Evolutionary conservation across 2,888 invertebrate genomes (phyloP).

Genomic region (Scaptomyza tumidula): DNA sequence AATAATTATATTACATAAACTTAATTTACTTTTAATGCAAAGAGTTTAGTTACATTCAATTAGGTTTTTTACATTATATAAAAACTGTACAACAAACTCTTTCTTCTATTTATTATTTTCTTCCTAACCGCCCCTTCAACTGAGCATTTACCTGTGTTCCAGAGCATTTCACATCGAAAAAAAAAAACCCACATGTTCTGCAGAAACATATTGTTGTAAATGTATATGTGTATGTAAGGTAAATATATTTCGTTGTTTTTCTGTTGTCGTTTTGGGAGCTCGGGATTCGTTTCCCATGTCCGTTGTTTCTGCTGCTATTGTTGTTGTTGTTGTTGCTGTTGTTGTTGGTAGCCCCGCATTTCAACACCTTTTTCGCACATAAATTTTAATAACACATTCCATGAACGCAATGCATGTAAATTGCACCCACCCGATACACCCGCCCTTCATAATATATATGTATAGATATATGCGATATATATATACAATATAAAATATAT

Average conservation of each 20-base stretch:
- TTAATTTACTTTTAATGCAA: background rate
- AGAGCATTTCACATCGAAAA: background rate
- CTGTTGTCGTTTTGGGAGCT: slow-evolving; percentile 25
- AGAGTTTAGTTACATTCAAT: background rate
- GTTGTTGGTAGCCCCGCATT: slow-evolving; percentile 46
- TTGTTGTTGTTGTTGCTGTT: slow-evolving; percentile 28
- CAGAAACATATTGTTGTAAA: slow-evolving; percentile 14
- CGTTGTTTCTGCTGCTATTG: slow-evolving; percentile 41
- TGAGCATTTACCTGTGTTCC: slow-evolving; percentile 2
- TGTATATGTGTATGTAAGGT: slow-evolving; percentile 7
- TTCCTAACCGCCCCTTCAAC: background rate
- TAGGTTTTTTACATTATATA: background rate
- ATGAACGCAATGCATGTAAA: slow-evolving; percentile 56
- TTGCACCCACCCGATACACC: slow-evolving; percentile 58
- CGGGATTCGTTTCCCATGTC: slow-evolving; percentile 35
- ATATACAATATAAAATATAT: background rate
- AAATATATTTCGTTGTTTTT: slow-evolving; percentile 45
- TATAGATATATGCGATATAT: slow-evolving; percentile 14
- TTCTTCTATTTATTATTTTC: background rate
- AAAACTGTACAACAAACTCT: background rate
- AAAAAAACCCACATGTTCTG: background rate
- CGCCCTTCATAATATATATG: slow-evolving; percentile 39
- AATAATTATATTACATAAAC: background rate
- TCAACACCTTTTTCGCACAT: slow-evolving; percentile 73
- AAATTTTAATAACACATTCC: slow-evolving; percentile 77